A percentile compares a stretch with the other conserved stretches of the same genome.
Evolutionary conservation across 2,888 invertebrate species (phyloP).

Genomic region (Danaus chrysippus): DNA sequence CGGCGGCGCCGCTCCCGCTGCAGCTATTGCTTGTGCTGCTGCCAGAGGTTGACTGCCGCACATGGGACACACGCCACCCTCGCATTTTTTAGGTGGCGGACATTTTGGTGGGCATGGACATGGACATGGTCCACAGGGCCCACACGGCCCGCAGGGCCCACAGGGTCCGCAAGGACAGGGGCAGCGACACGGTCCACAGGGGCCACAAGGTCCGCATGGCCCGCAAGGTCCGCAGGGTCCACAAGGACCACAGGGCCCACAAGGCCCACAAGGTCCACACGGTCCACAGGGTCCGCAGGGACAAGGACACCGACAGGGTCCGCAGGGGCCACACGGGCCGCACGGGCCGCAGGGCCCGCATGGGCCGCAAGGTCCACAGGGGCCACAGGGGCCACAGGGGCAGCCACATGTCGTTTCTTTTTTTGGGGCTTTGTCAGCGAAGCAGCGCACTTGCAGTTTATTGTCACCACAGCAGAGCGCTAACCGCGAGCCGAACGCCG

Average conservation of each 20-base stretch:
- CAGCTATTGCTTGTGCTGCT: conserved; percentile 29
- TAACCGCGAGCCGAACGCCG: conserved; percentile 35
- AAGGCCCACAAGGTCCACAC: conserved; percentile 40
- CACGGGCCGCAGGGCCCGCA: conserved; percentile 33
- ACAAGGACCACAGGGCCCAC: conserved; percentile 39
- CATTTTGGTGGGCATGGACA: conserved; percentile 34
- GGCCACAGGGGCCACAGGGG: conserved; percentile 37
- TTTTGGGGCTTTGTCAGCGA: conserved; percentile 44
- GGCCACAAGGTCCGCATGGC: conserved; percentile 42
- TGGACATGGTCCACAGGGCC: conserved; percentile 44
- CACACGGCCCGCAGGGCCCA: conserved; percentile 50
- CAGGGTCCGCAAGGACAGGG: conserved; percentile 41
- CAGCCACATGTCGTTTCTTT: conserved; percentile 34
- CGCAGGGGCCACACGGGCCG: conserved; percentile 31
- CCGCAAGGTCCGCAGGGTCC: conserved; percentile 39
- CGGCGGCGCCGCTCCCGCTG: conserved; percentile 24
- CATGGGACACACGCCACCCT: conserved; percentile 43
- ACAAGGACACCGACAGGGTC: conserved; percentile 33
- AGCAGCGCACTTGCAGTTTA: conserved; percentile 36
- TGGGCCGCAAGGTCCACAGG: conserved; percentile 33
- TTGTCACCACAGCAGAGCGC: conserved; percentile 50
- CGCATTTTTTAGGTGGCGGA: conserved; percentile 37
- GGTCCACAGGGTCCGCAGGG: conserved; percentile 35
- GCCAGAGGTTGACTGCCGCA: conserved; percentile 37
- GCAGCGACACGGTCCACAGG: conserved; percentile 40